phyloP scores from a whole-genome alignment of 2,888 invertebrate genomes.

The Chaitophorus viminalis region DNA sequence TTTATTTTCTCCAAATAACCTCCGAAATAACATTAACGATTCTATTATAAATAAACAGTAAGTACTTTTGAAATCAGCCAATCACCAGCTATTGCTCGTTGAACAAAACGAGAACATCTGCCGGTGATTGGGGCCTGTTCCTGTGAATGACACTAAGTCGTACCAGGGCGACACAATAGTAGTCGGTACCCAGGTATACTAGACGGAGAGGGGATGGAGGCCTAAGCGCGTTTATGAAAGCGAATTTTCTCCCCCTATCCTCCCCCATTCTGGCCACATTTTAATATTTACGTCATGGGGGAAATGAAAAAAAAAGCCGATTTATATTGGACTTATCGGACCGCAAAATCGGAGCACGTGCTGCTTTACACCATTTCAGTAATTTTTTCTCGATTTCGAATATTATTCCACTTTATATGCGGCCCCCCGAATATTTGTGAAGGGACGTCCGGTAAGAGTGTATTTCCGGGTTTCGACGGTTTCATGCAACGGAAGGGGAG shows the following conservation, averaged over 20 bases:
- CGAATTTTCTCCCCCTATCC: constrained; percentile 30
- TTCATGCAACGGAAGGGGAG: not conserved
- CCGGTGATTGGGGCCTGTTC: constrained; percentile 50
- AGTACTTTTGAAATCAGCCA: constrained; percentile 51
- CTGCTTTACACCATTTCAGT: constrained; percentile 53
- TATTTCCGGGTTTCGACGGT: constrained; percentile 50
- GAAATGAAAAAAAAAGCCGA: constrained; percentile 47
- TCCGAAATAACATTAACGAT: constrained; percentile 35
- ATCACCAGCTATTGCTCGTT: constrained; percentile 19
- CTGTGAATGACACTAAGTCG: constrained; percentile 62
- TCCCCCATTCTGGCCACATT: constrained; percentile 28
- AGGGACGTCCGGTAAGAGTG: constrained; percentile 44
- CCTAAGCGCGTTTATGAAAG: constrained; percentile 46
- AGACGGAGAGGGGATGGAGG: constrained; percentile 11
- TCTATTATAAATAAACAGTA: constrained; percentile 49
- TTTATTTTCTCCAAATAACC: constrained; percentile 43
- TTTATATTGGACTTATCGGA: constrained; percentile 60
- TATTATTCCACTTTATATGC: constrained; percentile 50
- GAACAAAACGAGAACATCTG: constrained; percentile 59
- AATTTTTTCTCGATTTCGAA: constrained; percentile 54
- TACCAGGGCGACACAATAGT: constrained; percentile 42
- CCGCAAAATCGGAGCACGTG: constrained; percentile 61
- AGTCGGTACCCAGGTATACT: constrained; percentile 43
- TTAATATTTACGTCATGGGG: constrained; percentile 27
- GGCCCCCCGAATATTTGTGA: not conserved